Evolutionary conservation across 1,140 invertebrate species (phyloP).

Genomic region (Papilio polyxenes): DNA sequence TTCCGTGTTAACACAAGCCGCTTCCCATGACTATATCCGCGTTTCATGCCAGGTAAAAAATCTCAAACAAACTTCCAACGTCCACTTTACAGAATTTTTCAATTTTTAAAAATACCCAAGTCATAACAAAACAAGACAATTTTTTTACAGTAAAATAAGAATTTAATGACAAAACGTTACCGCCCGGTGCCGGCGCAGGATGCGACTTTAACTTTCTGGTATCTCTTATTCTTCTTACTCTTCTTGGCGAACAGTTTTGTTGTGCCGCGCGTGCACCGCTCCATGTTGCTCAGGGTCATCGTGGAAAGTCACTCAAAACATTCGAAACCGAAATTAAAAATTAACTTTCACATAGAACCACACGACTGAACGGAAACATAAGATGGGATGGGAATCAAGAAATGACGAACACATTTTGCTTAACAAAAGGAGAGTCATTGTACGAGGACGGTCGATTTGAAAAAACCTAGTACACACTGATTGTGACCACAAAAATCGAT

Average conservation of each 20-base stretch:
- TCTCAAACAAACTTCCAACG: neutral
- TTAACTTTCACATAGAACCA: slow-evolving; percentile 28
- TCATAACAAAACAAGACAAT: neutral
- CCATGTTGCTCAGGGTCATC: slow-evolving; percentile 67
- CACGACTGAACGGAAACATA: neutral
- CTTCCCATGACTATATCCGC: neutral
- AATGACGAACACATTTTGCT: slow-evolving; percentile 49
- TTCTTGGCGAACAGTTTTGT: slow-evolving; percentile 73
- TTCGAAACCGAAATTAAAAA: slow-evolving; percentile 21
- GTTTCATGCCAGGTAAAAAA: neutral
- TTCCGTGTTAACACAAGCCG: neutral
- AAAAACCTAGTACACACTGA: slow-evolving; percentile 35
- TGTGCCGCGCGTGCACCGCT: slow-evolving; percentile 62
- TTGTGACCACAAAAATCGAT: slow-evolving; percentile 33
- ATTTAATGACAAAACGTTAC: slow-evolving; percentile 52
- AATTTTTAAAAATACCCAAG: neutral
- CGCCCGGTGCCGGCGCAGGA: slow-evolving; percentile 63
- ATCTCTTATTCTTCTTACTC: slow-evolving; percentile 70
- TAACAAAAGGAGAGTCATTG: slow-evolving; percentile 50
- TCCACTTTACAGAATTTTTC: neutral
- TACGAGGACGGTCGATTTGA: slow-evolving; percentile 31
- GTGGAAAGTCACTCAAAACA: slow-evolving; percentile 36
- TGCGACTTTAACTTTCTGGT: slow-evolving; percentile 63
- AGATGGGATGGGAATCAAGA: neutral
- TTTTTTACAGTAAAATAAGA: neutral